A percentile compares a stretch with the other conserved stretches of the same genome.
These are phyloP conservation scores for Pygathrix nemaeus DNA, from an alignment of 2,113 vertebrate species.

Conservation along the genomic window DNA sequence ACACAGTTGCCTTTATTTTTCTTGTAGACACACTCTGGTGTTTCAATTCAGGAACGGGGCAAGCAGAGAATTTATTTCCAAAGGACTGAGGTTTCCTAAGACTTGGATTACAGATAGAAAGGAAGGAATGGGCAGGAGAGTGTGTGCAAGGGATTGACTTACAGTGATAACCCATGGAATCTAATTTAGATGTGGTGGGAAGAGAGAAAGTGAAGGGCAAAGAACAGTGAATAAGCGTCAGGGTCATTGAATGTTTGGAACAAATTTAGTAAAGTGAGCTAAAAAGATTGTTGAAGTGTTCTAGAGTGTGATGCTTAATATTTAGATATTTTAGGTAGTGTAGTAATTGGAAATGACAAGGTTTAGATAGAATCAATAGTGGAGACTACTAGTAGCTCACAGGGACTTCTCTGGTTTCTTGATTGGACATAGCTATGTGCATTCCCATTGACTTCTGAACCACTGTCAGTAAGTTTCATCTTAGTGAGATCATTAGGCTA, in stretches of 20 bases:
- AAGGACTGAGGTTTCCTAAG: background rate
- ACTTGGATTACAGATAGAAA: background rate
- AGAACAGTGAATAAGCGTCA: background rate
- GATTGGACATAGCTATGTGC: no score
- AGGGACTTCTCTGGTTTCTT: no score
- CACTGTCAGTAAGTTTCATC: background rate
- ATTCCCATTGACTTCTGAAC: background rate
- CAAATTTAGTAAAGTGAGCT: background rate
- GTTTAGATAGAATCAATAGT: background rate
- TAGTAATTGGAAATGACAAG: background rate
- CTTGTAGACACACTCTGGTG: background rate
- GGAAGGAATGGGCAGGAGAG: background rate
- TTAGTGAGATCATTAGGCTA: background rate
- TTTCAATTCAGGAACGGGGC: background rate
- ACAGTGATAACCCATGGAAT: background rate
- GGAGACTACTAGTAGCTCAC: background rate
- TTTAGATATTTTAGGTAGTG: background rate
- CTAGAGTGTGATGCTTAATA: background rate
- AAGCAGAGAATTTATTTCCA: background rate
- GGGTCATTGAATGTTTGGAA: background rate
- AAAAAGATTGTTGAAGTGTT: background rate
- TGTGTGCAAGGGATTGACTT: background rate
- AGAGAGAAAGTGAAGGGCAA: background rate
- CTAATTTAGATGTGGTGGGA: background rate
- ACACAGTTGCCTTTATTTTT: background rate